These are phyloP conservation scores for Rhinatrema bivittatum DNA, from an alignment of 2,797 vertebrate species.

Conservation along the genomic window DNA sequence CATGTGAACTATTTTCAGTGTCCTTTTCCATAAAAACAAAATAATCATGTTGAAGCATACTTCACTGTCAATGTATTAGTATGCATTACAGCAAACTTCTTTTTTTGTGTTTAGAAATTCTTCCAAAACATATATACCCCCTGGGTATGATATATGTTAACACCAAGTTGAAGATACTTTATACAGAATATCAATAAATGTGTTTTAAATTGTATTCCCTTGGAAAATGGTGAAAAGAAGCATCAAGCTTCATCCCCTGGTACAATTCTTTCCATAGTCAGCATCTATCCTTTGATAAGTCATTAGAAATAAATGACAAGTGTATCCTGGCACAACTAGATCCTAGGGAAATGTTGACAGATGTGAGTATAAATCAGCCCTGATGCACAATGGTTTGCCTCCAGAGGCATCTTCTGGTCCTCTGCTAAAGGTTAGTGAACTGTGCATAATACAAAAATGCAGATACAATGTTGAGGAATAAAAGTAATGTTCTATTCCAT, in stretches of 20 bases:
- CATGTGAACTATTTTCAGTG: background rate
- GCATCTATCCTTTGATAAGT: slow-evolving; percentile 24
- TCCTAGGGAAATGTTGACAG: slow-evolving; percentile 38
- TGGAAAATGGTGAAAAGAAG: slow-evolving; percentile 6
- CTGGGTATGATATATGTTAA: background rate
- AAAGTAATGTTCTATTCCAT: slow-evolving; percentile 31
- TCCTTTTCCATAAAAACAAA: background rate
- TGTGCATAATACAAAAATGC: slow-evolving; percentile 39
- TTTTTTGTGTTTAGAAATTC: slow-evolving; percentile 1
- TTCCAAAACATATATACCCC: background rate
- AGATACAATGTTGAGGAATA: slow-evolving; percentile 40
- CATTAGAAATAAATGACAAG: slow-evolving; percentile 35
- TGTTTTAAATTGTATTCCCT: background rate
- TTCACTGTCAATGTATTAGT: background rate
- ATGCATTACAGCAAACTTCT: background rate
- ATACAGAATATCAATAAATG: background rate
- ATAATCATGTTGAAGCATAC: no score
- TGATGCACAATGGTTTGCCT: slow-evolving; percentile 25
- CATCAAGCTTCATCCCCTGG: background rate
- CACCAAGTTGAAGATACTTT: background rate
- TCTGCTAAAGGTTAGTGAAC: slow-evolving; percentile 37
- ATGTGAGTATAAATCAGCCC: slow-evolving; percentile 49
- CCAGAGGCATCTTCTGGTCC: slow-evolving; percentile 32
- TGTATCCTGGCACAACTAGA: slow-evolving; percentile 35
- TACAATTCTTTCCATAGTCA: slow-evolving; percentile 3